phyloP scores from a whole-genome alignment of 2,888 invertebrate genomes.

The Clunio marinus region DNA sequence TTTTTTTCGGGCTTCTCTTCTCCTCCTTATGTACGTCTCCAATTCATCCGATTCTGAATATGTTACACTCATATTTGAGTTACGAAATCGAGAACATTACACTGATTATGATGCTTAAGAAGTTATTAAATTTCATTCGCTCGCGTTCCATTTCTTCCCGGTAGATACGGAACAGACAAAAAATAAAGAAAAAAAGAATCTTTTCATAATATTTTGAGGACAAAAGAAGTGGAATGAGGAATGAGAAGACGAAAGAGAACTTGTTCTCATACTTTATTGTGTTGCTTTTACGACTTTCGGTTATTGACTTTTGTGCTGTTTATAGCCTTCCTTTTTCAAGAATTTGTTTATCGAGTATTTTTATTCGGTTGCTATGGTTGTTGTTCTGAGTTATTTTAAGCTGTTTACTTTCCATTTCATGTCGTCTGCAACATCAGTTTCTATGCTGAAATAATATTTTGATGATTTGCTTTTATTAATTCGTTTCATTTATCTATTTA shows the following conservation, averaged over 20 bases:
- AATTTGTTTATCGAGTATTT: background rate
- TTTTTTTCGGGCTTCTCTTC: background rate
- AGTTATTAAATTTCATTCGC: background rate
- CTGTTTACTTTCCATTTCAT: no score
- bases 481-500: no score
- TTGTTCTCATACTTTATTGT: background rate
- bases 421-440: no score
- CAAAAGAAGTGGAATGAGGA: background rate
- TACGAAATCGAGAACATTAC: background rate
- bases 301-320: slow-evolving; percentile 6
- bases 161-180: background rate
- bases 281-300: background rate
- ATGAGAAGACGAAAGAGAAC: background rate
- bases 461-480: no score
- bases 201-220: slow-evolving; percentile 12
- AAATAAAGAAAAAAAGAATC: background rate
- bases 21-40: background rate
- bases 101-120: background rate
- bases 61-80: background rate
- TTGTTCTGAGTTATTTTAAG: no score
- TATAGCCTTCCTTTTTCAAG: background rate
- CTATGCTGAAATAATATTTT: no score
- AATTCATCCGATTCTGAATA: background rate
- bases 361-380: no score
- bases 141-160: no score